Conservation (phyloP, 1,140 invertebrate species). For the Atta colombica region DNA sequence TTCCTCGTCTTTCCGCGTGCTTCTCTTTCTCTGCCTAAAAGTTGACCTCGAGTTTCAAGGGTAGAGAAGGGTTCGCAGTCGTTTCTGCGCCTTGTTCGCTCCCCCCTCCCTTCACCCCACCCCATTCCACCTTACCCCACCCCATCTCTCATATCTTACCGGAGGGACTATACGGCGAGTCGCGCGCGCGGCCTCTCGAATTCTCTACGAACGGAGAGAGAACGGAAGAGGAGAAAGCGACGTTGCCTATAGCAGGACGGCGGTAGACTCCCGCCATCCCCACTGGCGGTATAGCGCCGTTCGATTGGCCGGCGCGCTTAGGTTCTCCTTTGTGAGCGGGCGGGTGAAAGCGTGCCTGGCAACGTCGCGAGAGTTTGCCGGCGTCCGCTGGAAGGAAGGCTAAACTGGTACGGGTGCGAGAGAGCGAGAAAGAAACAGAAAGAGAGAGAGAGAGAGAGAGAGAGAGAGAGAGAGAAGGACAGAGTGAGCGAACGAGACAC, state of each 20-base stretch:
- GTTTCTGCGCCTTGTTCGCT: constrained; percentile 65
- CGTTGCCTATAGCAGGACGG: constrained; percentile 78
- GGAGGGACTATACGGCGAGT: constrained; percentile 61
- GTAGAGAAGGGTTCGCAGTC: constrained; percentile 82
- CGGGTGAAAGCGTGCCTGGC: constrained; percentile 82
- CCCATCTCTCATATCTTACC: constrained; percentile 61
- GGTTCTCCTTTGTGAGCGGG: constrained; percentile 85
- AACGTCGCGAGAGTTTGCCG: constrained; percentile 78
- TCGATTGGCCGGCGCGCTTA: constrained; percentile 79
- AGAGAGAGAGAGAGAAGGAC: constrained; percentile 26
- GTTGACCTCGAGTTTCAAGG: constrained; percentile 87
- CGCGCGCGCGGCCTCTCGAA: constrained; percentile 73
- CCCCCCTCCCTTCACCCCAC: too few relatives aligned
- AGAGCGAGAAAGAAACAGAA: constrained; percentile 49
- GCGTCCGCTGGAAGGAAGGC: constrained; percentile 78
- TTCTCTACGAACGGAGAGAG: constrained; percentile 76
- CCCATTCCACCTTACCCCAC: neutral
- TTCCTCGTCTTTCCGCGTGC: constrained; percentile 51
- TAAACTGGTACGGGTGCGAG: constrained; percentile 65
- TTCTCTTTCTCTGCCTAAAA: constrained; percentile 83
- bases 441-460: constrained; percentile 19
- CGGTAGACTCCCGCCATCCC: constrained; percentile 82
- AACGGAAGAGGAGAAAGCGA: constrained; percentile 76
- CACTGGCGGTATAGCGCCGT: constrained; percentile 62
- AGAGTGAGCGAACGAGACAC: constrained; percentile 50